phyloP scores from a whole-genome alignment of 2,888 invertebrate genomes.

The Chesias legatella region DNA sequence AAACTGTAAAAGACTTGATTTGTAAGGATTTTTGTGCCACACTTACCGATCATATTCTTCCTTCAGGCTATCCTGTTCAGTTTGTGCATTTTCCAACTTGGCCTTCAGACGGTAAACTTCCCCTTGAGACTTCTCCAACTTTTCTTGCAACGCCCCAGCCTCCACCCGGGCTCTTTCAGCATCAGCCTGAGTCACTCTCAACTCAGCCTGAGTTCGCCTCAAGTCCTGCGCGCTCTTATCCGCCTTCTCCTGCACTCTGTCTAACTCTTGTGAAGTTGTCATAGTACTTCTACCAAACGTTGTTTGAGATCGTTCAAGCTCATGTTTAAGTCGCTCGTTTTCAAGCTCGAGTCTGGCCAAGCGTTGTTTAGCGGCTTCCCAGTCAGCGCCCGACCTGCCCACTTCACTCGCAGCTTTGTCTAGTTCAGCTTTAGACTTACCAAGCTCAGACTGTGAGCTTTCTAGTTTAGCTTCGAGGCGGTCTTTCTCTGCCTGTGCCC shows the following conservation, averaged over 20 bases:
- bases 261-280: slow-evolving; percentile 90
- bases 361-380: slow-evolving; percentile 91
- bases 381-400: slow-evolving; percentile 93
- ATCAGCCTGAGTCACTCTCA: slow-evolving; percentile 94
- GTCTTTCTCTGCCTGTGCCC: slow-evolving; percentile 94
- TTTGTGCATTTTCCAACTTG: slow-evolving; percentile 95
- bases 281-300: slow-evolving; percentile 91
- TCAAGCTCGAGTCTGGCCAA: slow-evolving; percentile 92
- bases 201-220: slow-evolving; percentile 92
- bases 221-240: slow-evolving; percentile 92
- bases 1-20: neutral
- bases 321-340: slow-evolving; percentile 92
- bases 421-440: slow-evolving; percentile 95
- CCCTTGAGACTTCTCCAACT: slow-evolving; percentile 95
- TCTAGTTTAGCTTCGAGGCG: slow-evolving; percentile 94
- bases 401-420: slow-evolving; percentile 95
- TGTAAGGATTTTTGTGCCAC: neutral
- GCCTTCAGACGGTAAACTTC: slow-evolving; percentile 97
- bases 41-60: slow-evolving; percentile 91
- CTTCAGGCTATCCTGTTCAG: slow-evolving; percentile 94
- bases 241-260: slow-evolving; percentile 90
- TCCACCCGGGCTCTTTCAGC: slow-evolving; percentile 92
- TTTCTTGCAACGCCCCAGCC: slow-evolving; percentile 92
- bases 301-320: slow-evolving; percentile 90
- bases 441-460: slow-evolving; percentile 94